Base-by-base conservation (phyloP, 2,888 invertebrate genomes). In the Eristalis pertinax region DNA sequence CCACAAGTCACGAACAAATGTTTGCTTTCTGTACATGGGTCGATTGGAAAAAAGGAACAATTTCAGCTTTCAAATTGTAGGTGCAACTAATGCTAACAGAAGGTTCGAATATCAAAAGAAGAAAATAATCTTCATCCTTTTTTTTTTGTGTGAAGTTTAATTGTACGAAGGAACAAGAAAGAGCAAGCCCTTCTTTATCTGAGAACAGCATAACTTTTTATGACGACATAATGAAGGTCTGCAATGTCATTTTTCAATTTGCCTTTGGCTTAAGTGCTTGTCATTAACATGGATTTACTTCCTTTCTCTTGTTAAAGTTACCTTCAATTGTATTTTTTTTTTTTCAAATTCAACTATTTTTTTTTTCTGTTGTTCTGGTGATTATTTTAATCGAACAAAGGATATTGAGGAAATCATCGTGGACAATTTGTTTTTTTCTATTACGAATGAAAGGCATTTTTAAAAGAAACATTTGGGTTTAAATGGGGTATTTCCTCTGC, bases 221-320 rank as follows among this genome's bases (percentile, higher is more conserved):
- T 75, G 75, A 67, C 26, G 56, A 60, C 75, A 56, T 75, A 67
- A 75, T 75, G 75, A 75, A 75, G 75, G 75, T 75, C 75, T 67
- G 19, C 67, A 65, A 75, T 50, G 65, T 65, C 65, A 75, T 75
- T 75, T 75, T 67, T 75, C 58, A 75, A 65, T 75, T 67, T 75
- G 75, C 75, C 75, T 75, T 67, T 58, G 75, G 75, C 75, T 65
- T 75, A 75, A 75, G 75, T 75, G 65, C 65, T 65, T 38, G 56
- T 38, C 75, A 75, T 75, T 75, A 75, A 75, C 75, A 75, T 75
- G 75, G 64, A 22, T 67, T 75, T 75, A 24, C 74, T 56, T 74
- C 50, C 50, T 50, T 50, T 50, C 50, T 19, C 50, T 19, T 50
- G 50, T 50, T 50, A 8, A 19, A 50, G 8, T 50, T n/a, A 50